These are phyloP conservation scores for Esox masquinongy DNA, from an alignment of 2,797 vertebrate species.

Conservation along the genomic window DNA sequence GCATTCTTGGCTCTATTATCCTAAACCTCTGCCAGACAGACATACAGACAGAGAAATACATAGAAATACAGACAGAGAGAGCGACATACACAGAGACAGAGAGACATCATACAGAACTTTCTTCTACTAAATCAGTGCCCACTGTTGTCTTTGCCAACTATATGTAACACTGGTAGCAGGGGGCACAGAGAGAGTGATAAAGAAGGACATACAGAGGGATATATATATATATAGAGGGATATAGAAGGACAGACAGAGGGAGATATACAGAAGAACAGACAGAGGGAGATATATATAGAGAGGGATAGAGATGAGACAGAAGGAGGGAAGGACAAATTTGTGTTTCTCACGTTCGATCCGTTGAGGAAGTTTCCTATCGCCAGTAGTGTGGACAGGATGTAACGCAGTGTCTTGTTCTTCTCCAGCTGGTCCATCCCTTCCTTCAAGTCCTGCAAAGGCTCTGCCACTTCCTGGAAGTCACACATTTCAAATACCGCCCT, in stretches of 20 bases:
- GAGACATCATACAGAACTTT: constrained; percentile 48
- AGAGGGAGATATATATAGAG: neutral
- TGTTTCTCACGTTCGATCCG: constrained; percentile 88
- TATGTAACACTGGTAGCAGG: constrained; percentile 48
- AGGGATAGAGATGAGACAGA: constrained; percentile 25
- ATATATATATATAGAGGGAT: neutral
- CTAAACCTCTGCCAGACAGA: constrained; percentile 20
- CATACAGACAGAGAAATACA: constrained; percentile 7
- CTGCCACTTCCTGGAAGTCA: constrained; percentile 88
- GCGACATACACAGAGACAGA: constrained; percentile 14
- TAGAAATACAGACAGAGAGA: constrained; percentile 1
- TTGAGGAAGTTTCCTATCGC: constrained; percentile 98
- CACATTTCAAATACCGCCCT: neutral
- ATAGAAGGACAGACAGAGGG: constrained; percentile 25
- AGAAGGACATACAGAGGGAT: constrained; percentile 27
- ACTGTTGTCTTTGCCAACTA: constrained; percentile 54
- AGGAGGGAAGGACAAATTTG: constrained; percentile 23
- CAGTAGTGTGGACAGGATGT: constrained; percentile 91
- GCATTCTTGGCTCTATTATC: constrained; percentile 49
- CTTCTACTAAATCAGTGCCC: constrained; percentile 50
- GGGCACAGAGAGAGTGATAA: constrained; percentile 16
- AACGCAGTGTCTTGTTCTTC: constrained; percentile 92
- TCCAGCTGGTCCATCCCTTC: constrained; percentile 98
- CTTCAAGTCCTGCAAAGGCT: constrained; percentile 95
- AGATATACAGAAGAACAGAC: constrained; percentile 10